phyloP scores from a whole-genome alignment of 2,888 invertebrate genomes.

The Trichopoda pennipes region DNA sequence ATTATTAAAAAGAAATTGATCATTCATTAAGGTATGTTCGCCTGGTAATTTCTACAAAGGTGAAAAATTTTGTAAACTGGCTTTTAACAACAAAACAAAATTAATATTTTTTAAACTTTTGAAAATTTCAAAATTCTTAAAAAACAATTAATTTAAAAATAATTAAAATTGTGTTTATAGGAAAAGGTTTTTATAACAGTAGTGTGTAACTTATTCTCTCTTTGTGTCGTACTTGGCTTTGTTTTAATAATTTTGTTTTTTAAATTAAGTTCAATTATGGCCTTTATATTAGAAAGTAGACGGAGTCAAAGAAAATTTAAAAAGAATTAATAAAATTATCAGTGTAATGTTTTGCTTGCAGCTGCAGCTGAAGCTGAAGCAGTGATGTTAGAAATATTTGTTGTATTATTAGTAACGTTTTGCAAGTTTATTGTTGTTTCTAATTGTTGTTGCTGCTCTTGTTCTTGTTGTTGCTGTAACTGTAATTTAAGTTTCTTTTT shows the following conservation, averaged over 20 bases:
- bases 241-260: background rate
- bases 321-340: constrained; percentile 36
- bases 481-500: constrained; percentile 87
- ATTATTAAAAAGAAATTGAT: too few species aligned
- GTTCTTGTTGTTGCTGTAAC: constrained; percentile 63
- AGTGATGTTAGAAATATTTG: constrained; percentile 31
- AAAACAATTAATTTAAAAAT: too few species aligned
- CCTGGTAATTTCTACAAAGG: too few species aligned
- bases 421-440: constrained; percentile 17
- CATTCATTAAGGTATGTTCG: too few species aligned
- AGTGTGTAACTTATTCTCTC: background rate
- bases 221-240: constrained; percentile 2
- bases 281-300: constrained; percentile 37
- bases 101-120: too few species aligned
- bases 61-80: too few species aligned
- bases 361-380: background rate
- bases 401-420: constrained; percentile 11
- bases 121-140: too few species aligned
- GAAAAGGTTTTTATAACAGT: background rate
- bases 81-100: too few species aligned
- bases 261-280: constrained; percentile 58
- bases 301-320: constrained; percentile 31
- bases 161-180: background rate
- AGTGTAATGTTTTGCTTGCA: constrained; percentile 40
- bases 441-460: constrained; percentile 57